Evolutionary conservation across 2,797 vertebrate species (phyloP).

Genomic region (Astyanax mexicanus): DNA sequence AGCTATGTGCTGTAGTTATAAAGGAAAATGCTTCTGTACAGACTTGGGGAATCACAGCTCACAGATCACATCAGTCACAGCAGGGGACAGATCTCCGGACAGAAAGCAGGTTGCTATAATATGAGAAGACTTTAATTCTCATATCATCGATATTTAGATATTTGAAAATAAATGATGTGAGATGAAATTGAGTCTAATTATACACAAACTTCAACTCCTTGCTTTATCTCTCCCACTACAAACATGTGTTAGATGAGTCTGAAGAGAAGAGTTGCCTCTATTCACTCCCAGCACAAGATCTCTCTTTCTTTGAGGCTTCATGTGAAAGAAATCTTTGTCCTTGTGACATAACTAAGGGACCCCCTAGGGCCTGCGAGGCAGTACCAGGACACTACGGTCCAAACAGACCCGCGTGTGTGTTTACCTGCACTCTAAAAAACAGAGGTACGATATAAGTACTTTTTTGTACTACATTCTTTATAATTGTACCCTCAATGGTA

Average conservation of each 20-base stretch:
- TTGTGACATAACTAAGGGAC: not conserved
- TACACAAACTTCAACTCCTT: not conserved
- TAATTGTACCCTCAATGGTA: no score
- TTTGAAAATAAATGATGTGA: not conserved
- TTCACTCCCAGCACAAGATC: slow-evolving; percentile 46
- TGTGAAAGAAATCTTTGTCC: slow-evolving; percentile 45
- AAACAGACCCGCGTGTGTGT: not conserved
- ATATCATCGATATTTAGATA: no score
- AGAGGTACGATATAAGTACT: no score
- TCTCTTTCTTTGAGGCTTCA: slow-evolving; percentile 23
- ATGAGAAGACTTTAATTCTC: no score
- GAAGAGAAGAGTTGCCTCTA: not conserved
- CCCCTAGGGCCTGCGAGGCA: not conserved
- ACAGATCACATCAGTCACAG: not conserved
- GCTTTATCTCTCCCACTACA: not conserved
- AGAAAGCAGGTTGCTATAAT: not conserved
- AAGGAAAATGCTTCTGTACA: no score
- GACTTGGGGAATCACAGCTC: not conserved
- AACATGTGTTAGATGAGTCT: not conserved
- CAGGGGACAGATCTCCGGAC: no score
- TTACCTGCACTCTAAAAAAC: no score
- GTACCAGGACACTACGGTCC: not conserved
- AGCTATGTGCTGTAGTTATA: not conserved
- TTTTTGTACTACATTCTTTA: no score
- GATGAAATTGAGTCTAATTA: not conserved